Percentiles rank a stretch among this genome's conserved stretches.
Conservation (phyloP, 2,888 invertebrate species). For the Drosophila birchii region DNA sequence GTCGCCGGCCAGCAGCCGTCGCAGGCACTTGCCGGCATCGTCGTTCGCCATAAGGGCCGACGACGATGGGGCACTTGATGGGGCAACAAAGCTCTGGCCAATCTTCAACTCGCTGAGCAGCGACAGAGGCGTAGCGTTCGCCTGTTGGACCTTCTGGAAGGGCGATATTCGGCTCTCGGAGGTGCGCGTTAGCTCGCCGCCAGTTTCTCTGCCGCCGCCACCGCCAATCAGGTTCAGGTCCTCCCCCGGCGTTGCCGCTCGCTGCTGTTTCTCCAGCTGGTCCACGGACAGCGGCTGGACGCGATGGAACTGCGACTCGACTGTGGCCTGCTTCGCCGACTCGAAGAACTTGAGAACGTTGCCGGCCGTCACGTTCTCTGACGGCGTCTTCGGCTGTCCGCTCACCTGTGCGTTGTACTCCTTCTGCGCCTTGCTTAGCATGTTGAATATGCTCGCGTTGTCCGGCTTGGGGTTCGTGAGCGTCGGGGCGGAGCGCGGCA, state of each 20-base stretch:
- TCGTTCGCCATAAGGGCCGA: constrained; percentile 58
- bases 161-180: constrained; percentile 56
- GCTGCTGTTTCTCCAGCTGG: constrained; percentile 95
- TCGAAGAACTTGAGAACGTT: constrained; percentile 96
- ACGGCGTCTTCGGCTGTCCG: constrained; percentile 51
- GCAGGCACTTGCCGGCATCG: constrained; percentile 65
- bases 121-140: constrained; percentile 40
- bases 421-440: constrained; percentile 95
- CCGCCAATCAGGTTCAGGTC: constrained; percentile 27
- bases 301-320: constrained; percentile 89
- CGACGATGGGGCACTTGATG: constrained; percentile 50
- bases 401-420: constrained; percentile 88
- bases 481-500: constrained; percentile 38
- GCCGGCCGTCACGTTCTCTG: constrained; percentile 89
- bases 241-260: constrained; percentile 88
- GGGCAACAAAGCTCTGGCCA: constrained; percentile 16
- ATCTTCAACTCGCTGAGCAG: constrained; percentile 81
- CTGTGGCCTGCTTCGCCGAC: constrained; percentile 85
- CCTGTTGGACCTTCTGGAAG: constrained; percentile 41
- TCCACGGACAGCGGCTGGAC: constrained; percentile 93
- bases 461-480: constrained; percentile 36
- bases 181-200: constrained; percentile 1
- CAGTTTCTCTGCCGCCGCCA: constrained; percentile 16
- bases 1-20: constrained; percentile 61
- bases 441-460: constrained; percentile 91